Evolutionary conservation across 2,113 vertebrate genomes (phyloP).

Genomic region (Megaceryle torquata): DNA sequence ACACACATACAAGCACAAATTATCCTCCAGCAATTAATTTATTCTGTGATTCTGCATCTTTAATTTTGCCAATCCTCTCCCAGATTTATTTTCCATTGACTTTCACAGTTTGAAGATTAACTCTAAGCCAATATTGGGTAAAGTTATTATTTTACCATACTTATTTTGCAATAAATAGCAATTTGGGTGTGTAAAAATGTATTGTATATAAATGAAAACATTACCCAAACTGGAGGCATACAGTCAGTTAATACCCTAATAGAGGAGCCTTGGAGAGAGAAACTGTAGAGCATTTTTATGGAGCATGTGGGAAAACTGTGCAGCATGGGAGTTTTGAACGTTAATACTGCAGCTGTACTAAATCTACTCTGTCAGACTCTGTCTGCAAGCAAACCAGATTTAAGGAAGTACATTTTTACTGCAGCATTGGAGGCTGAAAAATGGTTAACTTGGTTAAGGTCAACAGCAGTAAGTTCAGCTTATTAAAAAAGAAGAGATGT

Average conservation of each 20-base stretch:
- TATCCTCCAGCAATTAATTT: not conserved
- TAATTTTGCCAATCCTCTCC: conserved; percentile 28
- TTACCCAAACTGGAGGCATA: conserved; percentile 38
- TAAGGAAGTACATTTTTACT: conserved; percentile 54
- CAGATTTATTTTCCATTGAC: conserved; percentile 39
- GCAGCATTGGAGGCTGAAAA: conserved; percentile 42
- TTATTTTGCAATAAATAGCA: conserved; percentile 33
- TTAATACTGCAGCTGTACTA: conserved; percentile 73
- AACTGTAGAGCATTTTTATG: conserved; percentile 68
- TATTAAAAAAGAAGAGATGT: not conserved
- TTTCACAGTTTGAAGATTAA: conserved; percentile 57
- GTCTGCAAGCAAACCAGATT: conserved; percentile 61
- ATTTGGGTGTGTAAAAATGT: conserved; percentile 21
- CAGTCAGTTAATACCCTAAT: conserved; percentile 48
- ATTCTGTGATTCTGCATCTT: conserved; percentile 35
- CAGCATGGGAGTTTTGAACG: conserved; percentile 61
- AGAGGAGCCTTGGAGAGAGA: conserved; percentile 53
- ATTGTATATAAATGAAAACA: conserved; percentile 57
- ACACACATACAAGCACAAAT: not conserved
- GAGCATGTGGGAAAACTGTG: conserved; percentile 67
- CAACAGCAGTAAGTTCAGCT: not conserved
- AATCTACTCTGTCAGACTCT: conserved; percentile 68
- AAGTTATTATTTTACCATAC: conserved; percentile 31
- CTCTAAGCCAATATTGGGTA: conserved; percentile 40
- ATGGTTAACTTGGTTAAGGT: conserved; percentile 29